These are phyloP conservation scores for Bombus turneri DNA, from an alignment of 1,140 invertebrate genomes.

Conservation along the genomic window DNA sequence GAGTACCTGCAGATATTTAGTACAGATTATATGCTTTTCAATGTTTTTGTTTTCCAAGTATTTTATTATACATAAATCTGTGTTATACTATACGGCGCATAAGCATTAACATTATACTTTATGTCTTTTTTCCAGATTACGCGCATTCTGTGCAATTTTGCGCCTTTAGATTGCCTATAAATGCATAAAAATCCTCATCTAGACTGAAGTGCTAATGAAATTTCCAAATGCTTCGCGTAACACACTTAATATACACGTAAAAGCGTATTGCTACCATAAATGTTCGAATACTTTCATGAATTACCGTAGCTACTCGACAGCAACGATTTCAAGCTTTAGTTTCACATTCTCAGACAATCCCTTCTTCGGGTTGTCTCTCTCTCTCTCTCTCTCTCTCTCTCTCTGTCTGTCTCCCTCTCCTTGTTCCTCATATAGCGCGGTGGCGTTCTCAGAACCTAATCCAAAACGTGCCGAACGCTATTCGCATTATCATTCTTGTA, in stretches of 20 bases:
- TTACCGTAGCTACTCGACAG: not conserved
- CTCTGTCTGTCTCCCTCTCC: not conserved
- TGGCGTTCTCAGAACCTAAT: constrained; percentile 70
- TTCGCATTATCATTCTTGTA: constrained; percentile 78
- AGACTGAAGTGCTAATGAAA: too few species aligned
- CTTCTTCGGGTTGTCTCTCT: not conserved
- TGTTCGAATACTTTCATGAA: not conserved
- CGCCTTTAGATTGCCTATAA: too few species aligned
- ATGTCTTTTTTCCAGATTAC: too few species aligned
- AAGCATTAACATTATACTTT: too few species aligned
- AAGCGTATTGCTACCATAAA: not conserved
- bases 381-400: not conserved
- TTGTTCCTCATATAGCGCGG: not conserved
- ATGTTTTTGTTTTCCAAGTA: too few species aligned
- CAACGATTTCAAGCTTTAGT: constrained; percentile 13
- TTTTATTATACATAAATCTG: too few species aligned
- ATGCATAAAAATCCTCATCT: too few species aligned
- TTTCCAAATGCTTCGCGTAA: not conserved
- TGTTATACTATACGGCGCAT: too few species aligned
- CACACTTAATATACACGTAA: not conserved
- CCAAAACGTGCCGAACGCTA: constrained; percentile 74
- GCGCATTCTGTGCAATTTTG: too few species aligned
- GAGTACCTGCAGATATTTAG: too few species aligned
- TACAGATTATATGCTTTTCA: too few species aligned
- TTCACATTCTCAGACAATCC: constrained; percentile 11